Conservation (phyloP, 2,888 invertebrate genomes). For the Laspeyria flexula region DNA sequence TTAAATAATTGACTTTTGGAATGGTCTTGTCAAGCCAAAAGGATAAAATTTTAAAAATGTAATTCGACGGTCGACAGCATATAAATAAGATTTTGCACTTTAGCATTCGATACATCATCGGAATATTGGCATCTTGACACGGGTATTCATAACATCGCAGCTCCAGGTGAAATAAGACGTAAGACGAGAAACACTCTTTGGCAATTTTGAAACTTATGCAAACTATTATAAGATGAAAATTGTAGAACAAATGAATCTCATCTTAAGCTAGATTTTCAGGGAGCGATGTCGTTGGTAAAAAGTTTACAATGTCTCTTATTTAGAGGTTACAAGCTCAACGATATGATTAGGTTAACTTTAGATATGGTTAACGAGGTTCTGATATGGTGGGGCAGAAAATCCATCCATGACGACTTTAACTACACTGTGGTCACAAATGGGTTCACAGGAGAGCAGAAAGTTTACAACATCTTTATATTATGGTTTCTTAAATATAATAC, state of each 20-base stretch:
- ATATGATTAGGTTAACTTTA: slow-evolving; percentile 59
- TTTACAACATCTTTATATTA: slow-evolving; percentile 32
- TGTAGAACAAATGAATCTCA: too few species aligned
- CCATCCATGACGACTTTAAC: slow-evolving; percentile 41
- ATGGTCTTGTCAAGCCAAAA: slow-evolving; percentile 67
- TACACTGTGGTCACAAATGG: slow-evolving; percentile 32
- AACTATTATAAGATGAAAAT: too few species aligned
- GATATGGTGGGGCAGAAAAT: slow-evolving; percentile 28
- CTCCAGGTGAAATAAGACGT: too few species aligned
- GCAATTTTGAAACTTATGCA: too few species aligned
- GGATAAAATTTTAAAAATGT: slow-evolving; percentile 25
- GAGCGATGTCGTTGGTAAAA: too few species aligned
- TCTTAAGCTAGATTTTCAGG: too few species aligned
- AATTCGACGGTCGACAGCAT: slow-evolving; percentile 28
- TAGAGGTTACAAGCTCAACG: slow-evolving; percentile 59
- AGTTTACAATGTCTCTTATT: slow-evolving; percentile 31
- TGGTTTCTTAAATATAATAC: slow-evolving; percentile 21
- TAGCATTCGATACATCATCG: slow-evolving; percentile 21
- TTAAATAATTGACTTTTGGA: slow-evolving; percentile 76
- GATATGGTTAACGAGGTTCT: slow-evolving; percentile 54
- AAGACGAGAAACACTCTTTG: too few species aligned
- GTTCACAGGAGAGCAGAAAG: slow-evolving; percentile 31
- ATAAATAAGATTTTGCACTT: slow-evolving; percentile 18
- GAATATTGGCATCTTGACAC: slow-evolving; percentile 26
- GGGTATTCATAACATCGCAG: slow-evolving; percentile 3